Evolutionary conservation across 2,797 vertebrate species (phyloP), one percentile per base, ranked within the genome.

Genomic region (Octomys mimax): DNA sequence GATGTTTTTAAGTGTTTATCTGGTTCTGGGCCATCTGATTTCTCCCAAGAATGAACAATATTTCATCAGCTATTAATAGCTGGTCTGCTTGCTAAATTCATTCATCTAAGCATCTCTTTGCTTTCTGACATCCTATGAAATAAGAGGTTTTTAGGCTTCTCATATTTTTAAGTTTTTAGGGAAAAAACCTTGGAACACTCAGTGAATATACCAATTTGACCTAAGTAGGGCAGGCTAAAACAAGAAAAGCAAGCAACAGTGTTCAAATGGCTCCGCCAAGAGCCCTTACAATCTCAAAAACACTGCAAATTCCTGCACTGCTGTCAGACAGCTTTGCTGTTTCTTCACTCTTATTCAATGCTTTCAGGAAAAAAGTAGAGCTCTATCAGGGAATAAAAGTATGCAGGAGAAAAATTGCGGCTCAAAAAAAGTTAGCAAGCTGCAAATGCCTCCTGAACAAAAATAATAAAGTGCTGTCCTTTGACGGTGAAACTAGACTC

Each of bases 201-300:
- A 57, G 46, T 92, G 22, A 86, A 46, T 81, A 26, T 31, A 91
- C 94, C 8, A 70, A 59, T 42, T 87, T 11, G 19, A 89, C 24
- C 36, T 24, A 87, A 79, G n/a, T n/a, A 19, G 12, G 11, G 52
- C 42, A 95, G n/a, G 61, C 92, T 89, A 93, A 81, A 97, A 96
- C 28, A 73, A 93, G 52, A 81, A 33, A 86, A 89, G 75, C 0
- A 31, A 95, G 78, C 1, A 71, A 54, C 21, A 64, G 57, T 49
- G 33, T 66, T 12, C 39, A 91, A 81, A 59, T 12, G 2, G 61
- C 81, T 95, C 64, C 62, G n/a, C 8, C 62, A 85, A 81, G 13
- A 24, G 24, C 59, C 73, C 46, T 64, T 90, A 19, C 12, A 57
- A 75, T 42, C 49, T 89, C 61, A 77, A 75, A 94, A 94, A 89